phyloP scores from a whole-genome alignment of 2,113 vertebrate genomes.

The Jacana jacana region DNA sequence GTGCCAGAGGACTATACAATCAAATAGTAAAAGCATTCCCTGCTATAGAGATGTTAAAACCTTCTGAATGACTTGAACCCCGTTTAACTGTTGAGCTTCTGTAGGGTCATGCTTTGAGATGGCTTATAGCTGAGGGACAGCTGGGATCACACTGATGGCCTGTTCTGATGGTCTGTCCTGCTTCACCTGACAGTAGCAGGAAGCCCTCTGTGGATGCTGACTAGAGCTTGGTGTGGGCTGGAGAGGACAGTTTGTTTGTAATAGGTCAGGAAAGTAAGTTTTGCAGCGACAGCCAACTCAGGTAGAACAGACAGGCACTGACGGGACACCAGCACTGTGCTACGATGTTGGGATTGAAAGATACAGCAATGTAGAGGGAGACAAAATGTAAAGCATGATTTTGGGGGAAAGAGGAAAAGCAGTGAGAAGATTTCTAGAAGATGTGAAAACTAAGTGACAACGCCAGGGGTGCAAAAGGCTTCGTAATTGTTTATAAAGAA shows the following conservation, averaged over 20 bases:
- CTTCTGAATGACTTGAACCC: background rate
- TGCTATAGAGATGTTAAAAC: background rate
- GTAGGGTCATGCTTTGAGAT: background rate
- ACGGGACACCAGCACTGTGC: background rate
- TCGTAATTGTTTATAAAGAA: slow-evolving; percentile 40
- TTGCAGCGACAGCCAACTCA: background rate
- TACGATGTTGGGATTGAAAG: background rate
- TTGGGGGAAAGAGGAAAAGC: background rate
- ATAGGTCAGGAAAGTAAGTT: background rate
- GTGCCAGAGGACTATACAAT: background rate
- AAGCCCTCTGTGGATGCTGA: background rate
- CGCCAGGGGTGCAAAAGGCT: background rate
- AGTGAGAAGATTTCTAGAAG: background rate
- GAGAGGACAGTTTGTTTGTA: background rate
- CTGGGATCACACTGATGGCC: background rate
- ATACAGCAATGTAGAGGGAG: background rate
- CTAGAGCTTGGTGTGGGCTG: background rate
- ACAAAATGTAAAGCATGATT: background rate
- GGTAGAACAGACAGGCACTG: background rate
- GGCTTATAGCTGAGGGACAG: background rate
- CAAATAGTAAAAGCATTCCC: background rate
- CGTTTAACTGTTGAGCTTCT: background rate
- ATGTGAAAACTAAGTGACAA: background rate
- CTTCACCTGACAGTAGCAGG: background rate
- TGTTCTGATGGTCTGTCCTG: background rate